Evolutionary conservation across 2,113 vertebrate species (phyloP), one percentile per base, ranked within the genome.

Genomic region (Chloropsis hardwickii): DNA sequence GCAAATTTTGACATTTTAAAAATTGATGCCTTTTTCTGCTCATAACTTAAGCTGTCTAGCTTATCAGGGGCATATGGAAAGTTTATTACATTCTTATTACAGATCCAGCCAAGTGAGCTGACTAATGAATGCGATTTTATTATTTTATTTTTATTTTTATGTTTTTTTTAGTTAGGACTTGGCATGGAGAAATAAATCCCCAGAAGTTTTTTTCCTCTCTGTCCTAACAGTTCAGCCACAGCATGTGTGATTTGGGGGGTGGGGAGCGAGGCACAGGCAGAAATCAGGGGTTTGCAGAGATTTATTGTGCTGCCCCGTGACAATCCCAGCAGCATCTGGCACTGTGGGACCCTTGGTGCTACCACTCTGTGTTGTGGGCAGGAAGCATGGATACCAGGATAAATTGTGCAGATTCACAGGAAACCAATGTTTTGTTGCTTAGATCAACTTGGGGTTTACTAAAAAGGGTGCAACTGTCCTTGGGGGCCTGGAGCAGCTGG

Each of bases 51-150:
- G 81, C 83, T 91, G 91, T 53, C 86, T 91, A 16, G 67, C 96
- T 95, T 97, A 95, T 97, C 95, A 94, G 92, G 86, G 94, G 76
- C 86, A 89, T 89, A 96, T 92, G 96, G 93, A 95, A 96, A 95
- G 89, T 95, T 96, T 96, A 95, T 95, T 97, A 45, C 70, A 13
- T 95, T 95, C 86, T 87, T 96, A 84, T 91, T 94, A 84, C 65
- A 56, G 69, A 84, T 28, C 28, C 92, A 89, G 96, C 96, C 95
- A 95, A 94, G 77, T 33, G 65, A 84, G 83, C 73, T 96, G 94
- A 60, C 91, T 95, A 95, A 96, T 84, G 94, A 92, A 81, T 78
- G 81, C 9, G n/a, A 40, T 67, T 86, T 92, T 76, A 6, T 91
- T 82, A 16, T 40, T 54, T 90, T 54, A 2, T 56, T 47, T 13